A percentile compares a stretch with the other conserved stretches of the same genome.
phyloP scores from a whole-genome alignment of 2,888 invertebrate species.

The Drosophila cognata region DNA sequence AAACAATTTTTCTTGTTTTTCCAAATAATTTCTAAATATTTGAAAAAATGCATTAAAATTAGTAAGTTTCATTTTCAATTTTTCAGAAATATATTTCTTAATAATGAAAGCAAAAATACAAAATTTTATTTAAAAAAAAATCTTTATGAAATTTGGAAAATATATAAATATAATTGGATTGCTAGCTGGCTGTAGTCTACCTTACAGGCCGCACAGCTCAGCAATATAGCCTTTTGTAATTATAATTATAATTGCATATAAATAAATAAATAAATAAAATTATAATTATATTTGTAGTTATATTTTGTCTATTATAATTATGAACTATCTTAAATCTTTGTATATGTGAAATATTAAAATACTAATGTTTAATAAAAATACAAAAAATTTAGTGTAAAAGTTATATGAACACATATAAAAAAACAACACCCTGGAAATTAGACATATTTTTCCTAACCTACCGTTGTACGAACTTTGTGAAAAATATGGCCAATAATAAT shows the following conservation, averaged over 20 bases:
- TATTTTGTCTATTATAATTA: neutral
- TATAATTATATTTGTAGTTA: no score
- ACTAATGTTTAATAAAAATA: neutral
- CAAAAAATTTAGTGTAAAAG: neutral
- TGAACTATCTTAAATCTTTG: neutral
- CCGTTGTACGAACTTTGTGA: neutral
- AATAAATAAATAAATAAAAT: no score
- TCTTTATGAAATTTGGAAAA: neutral
- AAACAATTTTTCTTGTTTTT: neutral
- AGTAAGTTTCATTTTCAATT: neutral
- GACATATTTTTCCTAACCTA: neutral
- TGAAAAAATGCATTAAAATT: neutral
- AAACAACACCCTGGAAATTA: neutral
- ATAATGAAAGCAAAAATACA: neutral
- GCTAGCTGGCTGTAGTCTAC: no score
- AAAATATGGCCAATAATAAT: neutral
- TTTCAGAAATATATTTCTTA: neutral
- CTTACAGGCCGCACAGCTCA: no score
- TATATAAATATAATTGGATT: no score
- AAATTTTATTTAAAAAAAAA: neutral
- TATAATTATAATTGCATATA: no score
- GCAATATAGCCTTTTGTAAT: no score
- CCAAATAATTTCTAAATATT: neutral
- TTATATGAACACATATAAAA: neutral
- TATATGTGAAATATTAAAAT: neutral